Conservation (phyloP, 2,797 vertebrate genomes). For the Gymnocypris eckloni region DNA sequence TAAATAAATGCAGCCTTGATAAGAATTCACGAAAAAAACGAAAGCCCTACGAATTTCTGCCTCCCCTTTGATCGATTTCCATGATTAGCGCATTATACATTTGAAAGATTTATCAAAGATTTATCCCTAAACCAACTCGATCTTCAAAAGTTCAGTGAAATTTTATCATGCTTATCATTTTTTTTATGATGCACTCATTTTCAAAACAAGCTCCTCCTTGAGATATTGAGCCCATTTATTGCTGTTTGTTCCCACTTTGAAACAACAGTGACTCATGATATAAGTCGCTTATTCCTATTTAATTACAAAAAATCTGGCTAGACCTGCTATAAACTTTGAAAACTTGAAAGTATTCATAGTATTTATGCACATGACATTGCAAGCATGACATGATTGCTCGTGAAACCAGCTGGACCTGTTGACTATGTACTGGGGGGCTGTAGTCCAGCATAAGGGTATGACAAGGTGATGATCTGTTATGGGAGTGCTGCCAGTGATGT, state of each 20-base stretch:
- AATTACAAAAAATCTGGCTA: slow-evolving; percentile 21
- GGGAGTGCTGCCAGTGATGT: not conserved
- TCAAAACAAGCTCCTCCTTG: slow-evolving; percentile 11
- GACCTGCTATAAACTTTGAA: slow-evolving; percentile 6
- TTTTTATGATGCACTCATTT: slow-evolving; percentile 2
- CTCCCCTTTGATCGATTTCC: not conserved
- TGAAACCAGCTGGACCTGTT: slow-evolving; percentile 11
- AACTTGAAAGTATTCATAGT: not conserved
- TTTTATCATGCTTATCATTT: not conserved
- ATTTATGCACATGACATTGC: not conserved
- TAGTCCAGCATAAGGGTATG: not conserved
- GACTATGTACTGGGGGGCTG: not conserved
- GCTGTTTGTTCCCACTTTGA: not conserved
- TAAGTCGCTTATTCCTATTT: slow-evolving; percentile 6
- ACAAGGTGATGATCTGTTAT: not conserved
- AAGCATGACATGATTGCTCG: not conserved
- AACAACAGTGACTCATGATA: not conserved
- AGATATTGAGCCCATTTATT: not conserved
- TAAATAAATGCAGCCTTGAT: not conserved
- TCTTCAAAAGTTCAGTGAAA: not conserved
- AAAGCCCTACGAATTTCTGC: not conserved
- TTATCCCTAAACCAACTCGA: not conserved
- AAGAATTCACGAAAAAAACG: too few species aligned
- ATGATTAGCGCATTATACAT: not conserved
- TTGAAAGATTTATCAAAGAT: not conserved